Percentiles rank a stretch among this genome's conserved stretches.
These are phyloP conservation scores for Bradypus variegatus DNA, from an alignment of 2,797 vertebrate species.

Conservation along the genomic window DNA sequence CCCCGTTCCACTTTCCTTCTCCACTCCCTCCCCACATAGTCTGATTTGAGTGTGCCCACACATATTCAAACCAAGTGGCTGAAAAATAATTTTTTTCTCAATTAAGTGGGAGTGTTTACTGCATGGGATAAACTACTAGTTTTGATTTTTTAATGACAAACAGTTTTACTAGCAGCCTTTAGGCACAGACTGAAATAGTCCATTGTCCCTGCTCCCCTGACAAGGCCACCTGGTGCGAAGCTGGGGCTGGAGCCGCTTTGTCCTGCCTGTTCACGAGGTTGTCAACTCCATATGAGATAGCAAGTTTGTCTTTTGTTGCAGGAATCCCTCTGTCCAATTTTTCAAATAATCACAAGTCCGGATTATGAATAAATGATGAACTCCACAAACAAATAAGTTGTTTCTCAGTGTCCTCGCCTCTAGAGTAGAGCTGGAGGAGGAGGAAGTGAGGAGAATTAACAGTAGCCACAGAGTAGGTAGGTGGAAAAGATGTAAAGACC, in stretches of 20 bases:
- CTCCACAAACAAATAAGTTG: neutral
- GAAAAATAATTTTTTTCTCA: neutral
- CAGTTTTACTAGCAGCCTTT: neutral
- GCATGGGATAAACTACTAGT: accelerated
- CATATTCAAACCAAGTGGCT: neutral
- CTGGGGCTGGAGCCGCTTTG: accelerated
- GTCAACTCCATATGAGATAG: accelerated
- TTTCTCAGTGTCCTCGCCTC: neutral
- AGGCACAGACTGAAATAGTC: neutral
- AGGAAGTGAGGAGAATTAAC: neutral
- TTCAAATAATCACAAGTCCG: neutral
- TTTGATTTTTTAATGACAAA: neutral
- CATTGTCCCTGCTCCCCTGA: neutral
- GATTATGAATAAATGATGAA: neutral
- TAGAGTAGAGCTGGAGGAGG: neutral
- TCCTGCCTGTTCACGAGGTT: accelerated
- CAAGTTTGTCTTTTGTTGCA: neutral
- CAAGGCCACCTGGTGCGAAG: accelerated
- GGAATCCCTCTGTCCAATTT: neutral
- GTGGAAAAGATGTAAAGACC: neutral
- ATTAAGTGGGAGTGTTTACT: neutral
- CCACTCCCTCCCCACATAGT: neutral
- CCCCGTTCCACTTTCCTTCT: neutral
- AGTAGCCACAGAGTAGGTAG: accelerated
- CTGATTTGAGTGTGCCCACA: neutral